Evolutionary conservation across 2,797 vertebrate genomes (phyloP).

Genomic region (Cuniculus paca): DNA sequence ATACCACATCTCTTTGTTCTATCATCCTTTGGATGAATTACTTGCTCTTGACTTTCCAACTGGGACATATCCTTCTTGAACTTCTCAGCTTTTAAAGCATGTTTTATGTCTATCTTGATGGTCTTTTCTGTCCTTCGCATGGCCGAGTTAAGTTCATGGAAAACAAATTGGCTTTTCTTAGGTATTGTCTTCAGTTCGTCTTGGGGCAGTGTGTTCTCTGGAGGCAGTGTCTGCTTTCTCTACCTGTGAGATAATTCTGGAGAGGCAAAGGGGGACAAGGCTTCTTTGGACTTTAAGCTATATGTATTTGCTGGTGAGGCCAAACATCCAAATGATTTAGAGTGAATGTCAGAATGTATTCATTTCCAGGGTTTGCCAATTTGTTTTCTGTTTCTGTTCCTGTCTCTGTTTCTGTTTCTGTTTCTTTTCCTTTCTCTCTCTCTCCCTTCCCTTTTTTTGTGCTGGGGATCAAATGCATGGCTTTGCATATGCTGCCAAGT

Average conservation of each 20-base stretch:
- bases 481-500: neutral
- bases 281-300: constrained; percentile 32
- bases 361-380: neutral
- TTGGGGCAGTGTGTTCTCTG: neutral
- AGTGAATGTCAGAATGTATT: neutral
- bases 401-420: neutral
- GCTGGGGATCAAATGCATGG: neutral
- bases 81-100: constrained; percentile 40
- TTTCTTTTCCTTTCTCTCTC: neutral
- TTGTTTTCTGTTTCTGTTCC: neutral
- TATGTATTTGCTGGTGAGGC: constrained; percentile 13
- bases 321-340: constrained; percentile 26
- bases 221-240: constrained; percentile 32
- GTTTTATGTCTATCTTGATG: neutral
- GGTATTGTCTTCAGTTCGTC: constrained; percentile 38
- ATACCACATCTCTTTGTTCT: neutral
- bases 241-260: constrained; percentile 41
- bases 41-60: neutral
- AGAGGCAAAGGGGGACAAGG: neutral
- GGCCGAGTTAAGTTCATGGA: constrained; percentile 23
- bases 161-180: constrained; percentile 56
- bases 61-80: neutral
- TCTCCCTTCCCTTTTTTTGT: neutral
- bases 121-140: neutral
- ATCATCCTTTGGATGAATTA: neutral